Evolutionary conservation across 1,140 invertebrate genomes (phyloP), one percentile per base, ranked within the genome.

Genomic region (Andrena cerasifolii): DNA sequence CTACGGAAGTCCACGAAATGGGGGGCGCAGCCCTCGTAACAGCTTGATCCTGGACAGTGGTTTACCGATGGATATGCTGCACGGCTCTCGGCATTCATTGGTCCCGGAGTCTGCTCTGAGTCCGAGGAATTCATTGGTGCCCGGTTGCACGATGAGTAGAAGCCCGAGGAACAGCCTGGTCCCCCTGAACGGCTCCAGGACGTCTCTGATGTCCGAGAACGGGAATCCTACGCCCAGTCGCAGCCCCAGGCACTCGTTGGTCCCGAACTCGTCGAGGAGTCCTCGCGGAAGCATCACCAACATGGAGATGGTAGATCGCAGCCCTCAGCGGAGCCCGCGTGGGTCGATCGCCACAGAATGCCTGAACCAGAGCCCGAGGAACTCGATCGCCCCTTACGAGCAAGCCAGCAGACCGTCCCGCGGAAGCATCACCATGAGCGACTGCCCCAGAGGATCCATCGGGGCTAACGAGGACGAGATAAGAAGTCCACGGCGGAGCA

Each of bases 131-230:
- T 94, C 94, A 36, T 76, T 95, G 40, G 92, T 94, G 51, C 94
- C 90, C 0, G 90, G 90, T 59, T 91, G 21, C 95, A 94, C 79
- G n/a, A n/a, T n/a, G n/a, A 95, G 94, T 90, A 67, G 94, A 33
- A 95, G 94, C 90, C 95, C 95, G 0, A 91, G 95, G 65, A 95
- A 95, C 79, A 95, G 95, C 89, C 89, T 95, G 72, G 93, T 95
- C 7, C 94, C 94, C 43, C 73, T 82, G 18, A 85, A 87, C 8
- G 61, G 63, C n/a, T 82, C 85, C 8, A 65, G 87, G 33, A 79
- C 79, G 0, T 87, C 88, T 0, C 40, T 92, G 14, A 79, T 91
- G 56, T 87, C 89, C 0, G 90, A 92, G 12, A 91, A 92, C 36
- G 88, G 88, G 0, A 82, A 59, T 24, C 43, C 43, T 0, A 40